phyloP scores from a whole-genome alignment of 2,888 invertebrate species.

The Thumatha senex region DNA sequence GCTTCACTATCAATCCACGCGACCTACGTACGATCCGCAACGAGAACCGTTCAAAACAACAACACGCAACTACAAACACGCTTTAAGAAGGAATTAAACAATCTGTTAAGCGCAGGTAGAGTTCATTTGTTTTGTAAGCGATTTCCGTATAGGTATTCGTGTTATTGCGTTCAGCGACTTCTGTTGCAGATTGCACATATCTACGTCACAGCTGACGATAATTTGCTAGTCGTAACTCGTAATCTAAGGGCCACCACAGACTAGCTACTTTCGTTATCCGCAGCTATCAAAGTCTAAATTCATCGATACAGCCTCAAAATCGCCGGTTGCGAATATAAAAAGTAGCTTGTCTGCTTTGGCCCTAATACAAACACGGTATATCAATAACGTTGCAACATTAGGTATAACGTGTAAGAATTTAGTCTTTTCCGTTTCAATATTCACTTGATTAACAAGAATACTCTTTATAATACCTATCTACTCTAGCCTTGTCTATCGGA shows the following conservation, averaged over 20 bases:
- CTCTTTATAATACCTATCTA: slow-evolving; percentile 77
- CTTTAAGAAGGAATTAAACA: neutral
- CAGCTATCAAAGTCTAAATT: no score
- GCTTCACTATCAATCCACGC: slow-evolving; percentile 21
- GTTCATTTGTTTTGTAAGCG: neutral
- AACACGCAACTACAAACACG: neutral
- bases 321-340: no score
- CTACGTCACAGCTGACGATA: slow-evolving; percentile 26
- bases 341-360: no score
- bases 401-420: slow-evolving; percentile 78
- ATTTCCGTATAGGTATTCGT: neutral
- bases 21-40: neutral
- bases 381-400: slow-evolving; percentile 77
- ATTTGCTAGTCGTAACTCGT: slow-evolving; percentile 53
- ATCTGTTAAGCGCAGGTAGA: neutral
- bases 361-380: slow-evolving; percentile 69
- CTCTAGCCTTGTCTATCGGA: slow-evolving; percentile 79
- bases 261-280: no score
- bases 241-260: no score
- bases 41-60: neutral
- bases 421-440: slow-evolving; percentile 82
- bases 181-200: neutral
- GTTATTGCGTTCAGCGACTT: neutral
- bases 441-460: slow-evolving; percentile 74
- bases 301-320: no score